Evolutionary conservation across 2,797 vertebrate genomes (phyloP).

Genomic region (Gephyroberyx darwinii): DNA sequence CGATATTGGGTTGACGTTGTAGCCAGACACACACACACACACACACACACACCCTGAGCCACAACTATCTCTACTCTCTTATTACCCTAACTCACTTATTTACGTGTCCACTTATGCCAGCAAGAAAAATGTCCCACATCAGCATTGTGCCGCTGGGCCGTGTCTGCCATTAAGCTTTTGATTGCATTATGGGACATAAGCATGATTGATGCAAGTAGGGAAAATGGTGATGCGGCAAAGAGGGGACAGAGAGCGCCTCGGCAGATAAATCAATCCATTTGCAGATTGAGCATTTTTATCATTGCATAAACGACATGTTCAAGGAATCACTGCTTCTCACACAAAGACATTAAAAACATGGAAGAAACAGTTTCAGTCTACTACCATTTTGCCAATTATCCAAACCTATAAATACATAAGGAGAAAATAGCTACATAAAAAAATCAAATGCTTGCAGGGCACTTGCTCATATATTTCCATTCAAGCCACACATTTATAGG

Average conservation of each 20-base stretch:
- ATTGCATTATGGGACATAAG: slow-evolving; percentile 82
- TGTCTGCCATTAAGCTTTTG: slow-evolving; percentile 79
- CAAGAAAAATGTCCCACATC: slow-evolving; percentile 77
- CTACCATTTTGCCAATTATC: background rate
- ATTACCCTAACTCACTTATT: slow-evolving; percentile 78
- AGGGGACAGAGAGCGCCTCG: slow-evolving; percentile 39
- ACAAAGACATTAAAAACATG: background rate
- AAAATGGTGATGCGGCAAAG: slow-evolving; percentile 66
- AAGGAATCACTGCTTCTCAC: background rate
- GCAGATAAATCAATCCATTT: slow-evolving; percentile 59
- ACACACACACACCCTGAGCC: slow-evolving; percentile 19
- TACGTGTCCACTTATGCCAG: slow-evolving; percentile 74
- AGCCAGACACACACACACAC: slow-evolving; percentile 23
- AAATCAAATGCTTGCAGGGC: no score
- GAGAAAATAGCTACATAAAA: no score
- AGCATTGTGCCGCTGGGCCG: slow-evolving; percentile 71
- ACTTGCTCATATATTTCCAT: no score
- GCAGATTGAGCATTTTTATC: slow-evolving; percentile 57
- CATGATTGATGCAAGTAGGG: slow-evolving; percentile 77
- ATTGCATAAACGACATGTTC: slow-evolving; percentile 36
- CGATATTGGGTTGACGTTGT: slow-evolving; percentile 65
- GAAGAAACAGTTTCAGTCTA: background rate
- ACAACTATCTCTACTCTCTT: slow-evolving; percentile 55
- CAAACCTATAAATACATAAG: background rate
- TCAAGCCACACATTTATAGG: no score